Evolutionary conservation across 2,888 invertebrate species (phyloP).

Genomic region (Dexiosoma caninum): DNA sequence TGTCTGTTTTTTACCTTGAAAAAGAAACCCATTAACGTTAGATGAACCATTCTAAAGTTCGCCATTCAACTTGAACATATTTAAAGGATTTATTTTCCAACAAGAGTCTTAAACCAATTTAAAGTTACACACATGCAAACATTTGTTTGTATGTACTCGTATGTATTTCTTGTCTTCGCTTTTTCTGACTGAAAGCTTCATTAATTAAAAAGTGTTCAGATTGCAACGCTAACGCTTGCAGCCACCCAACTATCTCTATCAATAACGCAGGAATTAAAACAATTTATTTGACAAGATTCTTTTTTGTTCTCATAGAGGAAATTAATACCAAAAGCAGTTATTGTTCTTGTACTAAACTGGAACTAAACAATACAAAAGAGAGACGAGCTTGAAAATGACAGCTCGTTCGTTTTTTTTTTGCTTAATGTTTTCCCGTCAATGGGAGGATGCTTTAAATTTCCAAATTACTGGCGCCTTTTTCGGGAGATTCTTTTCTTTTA

Average conservation of each 20-base stretch:
- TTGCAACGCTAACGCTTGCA: constrained; percentile 1
- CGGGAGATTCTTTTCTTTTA: not conserved
- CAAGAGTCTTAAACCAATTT: not conserved
- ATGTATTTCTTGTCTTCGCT: too few relatives aligned
- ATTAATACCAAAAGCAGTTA: not conserved
- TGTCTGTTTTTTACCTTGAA: too few relatives aligned
- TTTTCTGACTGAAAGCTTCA: not conserved
- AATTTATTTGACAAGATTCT: constrained; percentile 1
- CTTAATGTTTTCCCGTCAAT: not conserved
- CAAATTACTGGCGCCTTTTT: constrained; percentile 7
- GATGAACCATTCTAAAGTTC: too few relatives aligned
- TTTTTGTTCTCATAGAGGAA: not conserved
- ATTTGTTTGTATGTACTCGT: not conserved
- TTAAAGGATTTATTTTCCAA: not conserved
- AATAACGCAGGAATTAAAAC: not conserved
- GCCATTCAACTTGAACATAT: too few relatives aligned
- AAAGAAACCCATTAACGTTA: too few relatives aligned
- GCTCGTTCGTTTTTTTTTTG: not conserved
- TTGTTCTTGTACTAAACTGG: too few relatives aligned
- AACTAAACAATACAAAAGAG: not conserved
- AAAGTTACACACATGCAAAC: not conserved
- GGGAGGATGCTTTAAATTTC: not conserved
- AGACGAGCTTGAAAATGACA: not conserved
- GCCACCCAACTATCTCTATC: not conserved
- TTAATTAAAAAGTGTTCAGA: constrained; percentile 19